Percentiles rank a stretch among this genome's conserved stretches.
Conservation (phyloP, 2,113 vertebrate species). For the Microcebus jonahi region DNA sequence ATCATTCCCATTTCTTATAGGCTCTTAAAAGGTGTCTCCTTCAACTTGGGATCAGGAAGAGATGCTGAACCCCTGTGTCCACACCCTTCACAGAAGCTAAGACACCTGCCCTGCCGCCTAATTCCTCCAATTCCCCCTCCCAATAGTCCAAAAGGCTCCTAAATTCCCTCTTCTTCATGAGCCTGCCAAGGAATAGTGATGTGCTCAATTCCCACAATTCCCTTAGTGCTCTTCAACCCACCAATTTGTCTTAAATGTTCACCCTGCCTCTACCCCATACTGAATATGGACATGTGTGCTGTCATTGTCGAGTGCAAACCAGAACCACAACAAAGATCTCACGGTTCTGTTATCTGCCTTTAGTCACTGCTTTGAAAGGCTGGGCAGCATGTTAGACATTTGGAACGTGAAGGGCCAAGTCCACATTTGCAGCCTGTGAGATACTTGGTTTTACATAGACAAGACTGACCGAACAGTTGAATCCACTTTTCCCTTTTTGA, state of each 20-base stretch:
- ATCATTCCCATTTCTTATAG: neutral
- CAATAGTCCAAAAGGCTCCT: neutral
- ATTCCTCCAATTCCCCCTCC: neutral
- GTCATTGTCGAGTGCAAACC: neutral
- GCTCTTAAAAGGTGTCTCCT: neutral
- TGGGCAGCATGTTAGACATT: neutral
- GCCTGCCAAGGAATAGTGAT: conserved; percentile 4
- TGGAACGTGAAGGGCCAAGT: neutral
- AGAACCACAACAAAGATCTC: neutral
- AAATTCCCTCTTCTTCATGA: neutral
- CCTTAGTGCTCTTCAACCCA: neutral
- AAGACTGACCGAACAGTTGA: neutral
- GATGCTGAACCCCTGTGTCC: neutral
- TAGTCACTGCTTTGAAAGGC: neutral
- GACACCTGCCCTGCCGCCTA: neutral
- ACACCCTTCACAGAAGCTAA: neutral
- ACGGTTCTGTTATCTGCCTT: neutral
- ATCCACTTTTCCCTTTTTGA: neutral
- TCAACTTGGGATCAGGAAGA: neutral
- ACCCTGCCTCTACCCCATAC: neutral
- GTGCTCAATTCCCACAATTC: conserved; percentile 47
- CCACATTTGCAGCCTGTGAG: neutral
- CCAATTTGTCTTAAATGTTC: conserved; percentile 1
- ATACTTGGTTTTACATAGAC: neutral
- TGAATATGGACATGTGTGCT: neutral